These are phyloP conservation scores for Anastrepha ludens DNA, from an alignment of 1,140 invertebrate genomes.

Conservation along the genomic window DNA sequence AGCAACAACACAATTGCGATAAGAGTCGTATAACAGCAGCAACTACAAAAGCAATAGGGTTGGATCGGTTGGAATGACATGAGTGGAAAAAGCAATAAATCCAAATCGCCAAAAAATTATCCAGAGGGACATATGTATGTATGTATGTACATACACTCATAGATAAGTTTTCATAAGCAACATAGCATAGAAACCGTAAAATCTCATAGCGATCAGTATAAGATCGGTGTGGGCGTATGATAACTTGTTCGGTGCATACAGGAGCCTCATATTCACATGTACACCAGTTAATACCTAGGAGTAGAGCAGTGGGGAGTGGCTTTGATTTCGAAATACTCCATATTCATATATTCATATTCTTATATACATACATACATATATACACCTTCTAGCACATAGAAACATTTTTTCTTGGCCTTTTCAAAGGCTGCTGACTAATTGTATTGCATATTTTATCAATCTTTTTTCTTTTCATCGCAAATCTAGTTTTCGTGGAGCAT, in stretches of 20 bases:
- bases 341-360: background rate
- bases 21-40: background rate
- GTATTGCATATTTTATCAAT: background rate
- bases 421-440: background rate
- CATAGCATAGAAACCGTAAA: too few species aligned
- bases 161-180: too few species aligned
- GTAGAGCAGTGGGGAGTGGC: constrained; percentile 11
- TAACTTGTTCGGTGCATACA: background rate
- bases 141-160: background rate
- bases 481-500: constrained; percentile 18
- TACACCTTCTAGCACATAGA: background rate
- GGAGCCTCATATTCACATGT: background rate
- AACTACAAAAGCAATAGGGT: background rate
- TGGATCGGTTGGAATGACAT: background rate
- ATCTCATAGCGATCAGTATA: too few species aligned
- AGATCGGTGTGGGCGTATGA: background rate
- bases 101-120: background rate
- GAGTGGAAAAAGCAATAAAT: constrained; percentile 24
- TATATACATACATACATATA: background rate
- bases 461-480: background rate
- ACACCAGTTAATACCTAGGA: background rate
- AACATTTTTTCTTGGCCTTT: background rate
- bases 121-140: background rate
- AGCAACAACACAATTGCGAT: constrained; percentile 16
- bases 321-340: background rate